Percentiles rank a stretch among this genome's conserved stretches.
Conservation (phyloP, 2,113 vertebrate genomes). For the Lepus timidus region DNA sequence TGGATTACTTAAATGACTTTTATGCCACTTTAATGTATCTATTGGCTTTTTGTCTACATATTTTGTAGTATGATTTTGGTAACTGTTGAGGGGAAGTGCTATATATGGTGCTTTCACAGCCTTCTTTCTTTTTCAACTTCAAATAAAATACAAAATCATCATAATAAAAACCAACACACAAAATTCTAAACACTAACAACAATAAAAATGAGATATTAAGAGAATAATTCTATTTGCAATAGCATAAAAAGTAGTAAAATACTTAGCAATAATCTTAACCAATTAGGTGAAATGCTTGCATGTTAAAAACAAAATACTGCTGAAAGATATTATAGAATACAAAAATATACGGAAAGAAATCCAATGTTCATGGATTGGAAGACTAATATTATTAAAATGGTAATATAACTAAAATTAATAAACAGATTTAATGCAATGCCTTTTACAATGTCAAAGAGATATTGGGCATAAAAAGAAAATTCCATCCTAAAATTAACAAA, state of each 20-base stretch:
- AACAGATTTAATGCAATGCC: neutral
- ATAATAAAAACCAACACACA: neutral
- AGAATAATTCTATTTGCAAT: neutral
- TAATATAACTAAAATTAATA: neutral
- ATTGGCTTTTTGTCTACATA: too few relatives aligned
- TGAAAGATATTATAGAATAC: constrained; percentile 24
- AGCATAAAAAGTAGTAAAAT: constrained; percentile 25
- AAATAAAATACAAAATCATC: neutral
- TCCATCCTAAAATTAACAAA: neutral
- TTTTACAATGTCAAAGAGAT: neutral
- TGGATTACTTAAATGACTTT: too few relatives aligned
- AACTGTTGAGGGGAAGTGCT: too few relatives aligned
- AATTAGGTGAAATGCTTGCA: neutral
- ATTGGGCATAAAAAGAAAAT: constrained; percentile 35
- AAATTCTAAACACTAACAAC: constrained; percentile 37
- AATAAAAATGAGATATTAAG: neutral
- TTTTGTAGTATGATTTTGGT: too few relatives aligned
- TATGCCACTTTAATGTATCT: too few relatives aligned
- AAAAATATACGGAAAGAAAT: neutral
- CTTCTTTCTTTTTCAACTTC: too few relatives aligned
- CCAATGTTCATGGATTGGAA: neutral
- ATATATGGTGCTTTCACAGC: too few relatives aligned
- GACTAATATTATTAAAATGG: neutral
- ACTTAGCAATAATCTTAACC: constrained; percentile 4
- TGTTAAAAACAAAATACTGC: neutral